phyloP scores from a whole-genome alignment of 1,140 invertebrate genomes.

The Cydia pomonella region DNA sequence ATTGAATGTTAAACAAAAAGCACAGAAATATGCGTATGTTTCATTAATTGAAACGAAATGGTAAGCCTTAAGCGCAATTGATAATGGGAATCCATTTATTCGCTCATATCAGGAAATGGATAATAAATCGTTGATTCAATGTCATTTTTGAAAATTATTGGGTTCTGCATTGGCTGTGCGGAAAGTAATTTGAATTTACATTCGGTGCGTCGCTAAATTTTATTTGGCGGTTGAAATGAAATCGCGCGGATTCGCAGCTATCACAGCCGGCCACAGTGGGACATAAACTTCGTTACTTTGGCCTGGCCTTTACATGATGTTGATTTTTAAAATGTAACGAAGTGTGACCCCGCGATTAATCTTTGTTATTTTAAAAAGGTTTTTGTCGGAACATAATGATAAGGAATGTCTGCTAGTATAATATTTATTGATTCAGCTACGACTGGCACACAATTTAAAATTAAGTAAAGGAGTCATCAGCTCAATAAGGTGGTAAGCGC shows the following conservation, averaged over 20 bases:
- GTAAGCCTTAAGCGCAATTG: conserved; percentile 33
- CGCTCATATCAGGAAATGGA: conserved; percentile 57
- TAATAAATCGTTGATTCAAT: conserved; percentile 62
- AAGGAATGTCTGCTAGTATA: too few species aligned
- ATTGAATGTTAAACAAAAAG: too few species aligned
- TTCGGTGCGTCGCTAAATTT: conserved; percentile 13
- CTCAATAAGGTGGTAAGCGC: too few species aligned
- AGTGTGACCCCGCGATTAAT: not conserved
- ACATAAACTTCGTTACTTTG: not conserved
- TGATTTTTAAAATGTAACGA: not conserved
- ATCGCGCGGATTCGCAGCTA: not conserved
- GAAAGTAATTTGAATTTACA: conserved; percentile 38
- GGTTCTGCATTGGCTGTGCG: conserved; percentile 39
- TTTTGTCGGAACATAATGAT: not conserved
- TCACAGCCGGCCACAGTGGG: not conserved
- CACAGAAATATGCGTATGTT: not conserved
- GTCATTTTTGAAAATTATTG: conserved; percentile 56
- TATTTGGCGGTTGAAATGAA: conserved; percentile 15
- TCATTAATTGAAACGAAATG: not conserved
- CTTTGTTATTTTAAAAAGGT: not conserved
- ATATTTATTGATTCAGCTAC: too few species aligned
- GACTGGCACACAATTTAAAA: too few species aligned
- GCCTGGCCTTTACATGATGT: conserved; percentile 1
- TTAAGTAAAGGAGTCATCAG: too few species aligned
- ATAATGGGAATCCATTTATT: conserved; percentile 54